Base-by-base conservation (phyloP, 1,140 invertebrate genomes). In the Drosophila grimshawi region DNA sequence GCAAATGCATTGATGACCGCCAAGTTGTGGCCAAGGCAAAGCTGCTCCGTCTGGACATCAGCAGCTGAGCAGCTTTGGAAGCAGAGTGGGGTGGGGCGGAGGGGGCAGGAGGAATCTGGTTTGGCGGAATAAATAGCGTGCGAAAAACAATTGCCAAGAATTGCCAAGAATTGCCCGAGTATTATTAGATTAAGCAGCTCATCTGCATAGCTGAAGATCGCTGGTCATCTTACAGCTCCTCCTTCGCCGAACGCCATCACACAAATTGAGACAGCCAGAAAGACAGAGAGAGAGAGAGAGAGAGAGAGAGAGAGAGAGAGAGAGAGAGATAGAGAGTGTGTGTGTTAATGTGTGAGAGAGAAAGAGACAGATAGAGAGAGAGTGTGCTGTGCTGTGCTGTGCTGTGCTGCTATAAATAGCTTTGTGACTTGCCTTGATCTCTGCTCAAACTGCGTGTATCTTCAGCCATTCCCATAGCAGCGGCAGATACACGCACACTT, bases 1-100 rank as follows among this genome's bases (percentile, higher is more conserved):
- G 83, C 80, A 88, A 86, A 86, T 88, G 80, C 80, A 61, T 30
- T 48, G 59, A 49, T 35, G 45, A 62, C 33, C 19, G 59, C 45
- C 32, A 37, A 39, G 7, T 33, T 5, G 29, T 32, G 57, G 45
- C 60, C 35, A 59, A 63, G 56, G 41, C 7, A 76, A 19, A 19
- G 19, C 19, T 19, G 64, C 29, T 6, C 48, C 48, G 48, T 10
- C 35, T 60, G 57, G 57, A 60, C 57, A 48, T 35, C 10, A 46
- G 1, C 5, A 30, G 19, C 19, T 19, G 19, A 19, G 19, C 19
- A 19, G 19, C 19, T 19, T 19, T 19, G 4, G 27, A 10, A 8
- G 1, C 48, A 4, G 29, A 6, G 6, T 2, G 10, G 6, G 3
- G 3, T 4, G 19, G 8, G 0, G 55, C 5, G 55, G 6, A 3